Base-by-base conservation (phyloP, 2,888 invertebrate species). In the Watsonalla cultraria region DNA sequence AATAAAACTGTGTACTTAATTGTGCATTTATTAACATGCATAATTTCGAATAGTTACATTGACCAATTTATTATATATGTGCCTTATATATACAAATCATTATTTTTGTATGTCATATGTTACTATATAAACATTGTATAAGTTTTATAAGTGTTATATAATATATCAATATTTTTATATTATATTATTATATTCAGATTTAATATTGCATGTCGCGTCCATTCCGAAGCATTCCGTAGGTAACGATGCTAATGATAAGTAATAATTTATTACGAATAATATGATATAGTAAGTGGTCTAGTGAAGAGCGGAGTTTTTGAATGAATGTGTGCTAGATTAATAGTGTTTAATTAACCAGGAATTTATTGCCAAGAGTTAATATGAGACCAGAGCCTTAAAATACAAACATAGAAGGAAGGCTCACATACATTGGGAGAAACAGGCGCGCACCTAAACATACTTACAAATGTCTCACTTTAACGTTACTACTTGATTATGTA, bases 1-100 rank as follows among this genome's bases (percentile, higher is more conserved):
- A 51, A 51, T 42, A 42, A 55, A 55, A 47, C 11, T 50, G 53
- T 63, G 68, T 76, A 76, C 69, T 73, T 74, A 75, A 62, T 53
- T 13, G 63, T 68, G 68, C 68, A 68, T 73, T 73, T 70, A 64
- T 61, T 52, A 45, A 49, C 42, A 50, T 45, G 37, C 49, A 49
- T 49, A 48, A 48, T 48, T 24, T 49, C 8, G 6, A 33, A 49
- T 37, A 49, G 8, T 15, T 15, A 37, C 7, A 46, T 46, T 48
- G n/a, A 13, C 6, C 13, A 37, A 14, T 37, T 49, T 37, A 9
- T 15, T 15, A 37, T 49, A 9, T 13, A 39, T 37, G 48, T 37
- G 37, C 37, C 15, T 49, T 49, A 9, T 37, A 35, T 47, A n/a
- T 48, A 35, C 37, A 9, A 37, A 37, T 8, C 9, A 37, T 24